Base-by-base conservation (phyloP, 2,888 invertebrate genomes). In the Perizoma affinitatum region DNA sequence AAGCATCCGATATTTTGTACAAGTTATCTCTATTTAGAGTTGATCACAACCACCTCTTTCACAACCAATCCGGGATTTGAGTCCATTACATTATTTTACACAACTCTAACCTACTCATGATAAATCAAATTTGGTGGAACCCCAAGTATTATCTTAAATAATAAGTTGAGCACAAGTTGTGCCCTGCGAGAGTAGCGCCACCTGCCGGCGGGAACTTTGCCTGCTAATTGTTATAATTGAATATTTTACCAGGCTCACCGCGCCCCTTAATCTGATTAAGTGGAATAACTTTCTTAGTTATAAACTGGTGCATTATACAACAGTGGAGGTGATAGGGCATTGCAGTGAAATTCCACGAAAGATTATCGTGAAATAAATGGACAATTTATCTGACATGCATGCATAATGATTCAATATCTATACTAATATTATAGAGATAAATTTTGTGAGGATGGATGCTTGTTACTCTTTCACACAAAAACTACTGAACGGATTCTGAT, bases 221-320 rank as follows among this genome's bases (percentile, higher is more conserved):
- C 57, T 36, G 55, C 61, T 66, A 66, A 66, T 66, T 61, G 61
- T 63, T 66, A 46, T 61, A 61, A 66, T 66, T 66, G 58, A 66
- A 66, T 66, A 55, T 61, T 63, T 58, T 47, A 55, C 38, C 54
- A 53, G 55, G 48, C 58, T 55, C 63, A 58, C 52, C 55, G 58
- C 63, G 46, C 50, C 43, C 45, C 62, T 52, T 58, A 43, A 63
- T 63, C 63, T 56, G 63, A 63, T 63, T 48, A 63, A 63, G 52
- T 58, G 58, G 55, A 34, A 58, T 55, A 63, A 58, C 58, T 58
- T 63, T 43, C 46, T 33, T 43, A 52, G 54, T 52, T 58, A 58
- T 54, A 43, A 58, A 62, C 58, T 46, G 35, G 46, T 47, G 55
- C 52, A 59, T 63, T 58, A 58, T 62, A 58, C 54, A 62, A 44